Conservation (phyloP, 2,888 invertebrate species). For the Caenorhabditis zanzibari region DNA sequence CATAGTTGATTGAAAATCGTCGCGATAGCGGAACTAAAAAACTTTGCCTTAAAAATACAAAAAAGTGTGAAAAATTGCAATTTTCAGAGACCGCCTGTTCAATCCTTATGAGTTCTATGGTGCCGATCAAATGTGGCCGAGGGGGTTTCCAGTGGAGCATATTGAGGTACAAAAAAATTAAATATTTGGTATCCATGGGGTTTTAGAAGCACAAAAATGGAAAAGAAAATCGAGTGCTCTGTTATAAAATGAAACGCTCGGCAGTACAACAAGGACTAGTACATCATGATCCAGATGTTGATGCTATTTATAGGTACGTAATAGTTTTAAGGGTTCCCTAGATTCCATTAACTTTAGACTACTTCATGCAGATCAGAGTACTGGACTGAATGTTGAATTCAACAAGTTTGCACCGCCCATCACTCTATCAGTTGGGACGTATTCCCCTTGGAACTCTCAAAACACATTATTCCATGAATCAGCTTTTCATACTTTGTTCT, state of each 20-base stretch:
- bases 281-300: slow-evolving; percentile 72
- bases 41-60: no score
- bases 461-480: no score
- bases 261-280: slow-evolving; percentile 74
- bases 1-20: no score
- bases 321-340: no score
- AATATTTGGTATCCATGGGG: not conserved
- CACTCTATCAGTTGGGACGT: slow-evolving; percentile 63
- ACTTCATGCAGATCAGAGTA: slow-evolving; percentile 58
- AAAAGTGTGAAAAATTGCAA: no score
- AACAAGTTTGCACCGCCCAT: slow-evolving; percentile 70
- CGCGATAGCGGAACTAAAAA: no score
- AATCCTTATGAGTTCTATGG: slow-evolving; percentile 73
- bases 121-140: slow-evolving; percentile 67
- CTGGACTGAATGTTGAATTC: slow-evolving; percentile 66
- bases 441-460: slow-evolving; percentile 75
- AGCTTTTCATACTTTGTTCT: slow-evolving; percentile 72
- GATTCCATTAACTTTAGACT: slow-evolving; percentile 46
- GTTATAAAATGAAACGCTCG: slow-evolving; percentile 57
- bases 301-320: no score
- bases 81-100: slow-evolving; percentile 52
- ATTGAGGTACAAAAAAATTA: slow-evolving; percentile 10
- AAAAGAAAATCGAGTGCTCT: slow-evolving; percentile 48
- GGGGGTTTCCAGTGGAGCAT: slow-evolving; percentile 71
- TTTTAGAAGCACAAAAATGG: slow-evolving; percentile 63